Evolutionary conservation across 2,888 invertebrate genomes (phyloP), one percentile per base, ranked within the genome.

Genomic region (Achlya flavicornis): DNA sequence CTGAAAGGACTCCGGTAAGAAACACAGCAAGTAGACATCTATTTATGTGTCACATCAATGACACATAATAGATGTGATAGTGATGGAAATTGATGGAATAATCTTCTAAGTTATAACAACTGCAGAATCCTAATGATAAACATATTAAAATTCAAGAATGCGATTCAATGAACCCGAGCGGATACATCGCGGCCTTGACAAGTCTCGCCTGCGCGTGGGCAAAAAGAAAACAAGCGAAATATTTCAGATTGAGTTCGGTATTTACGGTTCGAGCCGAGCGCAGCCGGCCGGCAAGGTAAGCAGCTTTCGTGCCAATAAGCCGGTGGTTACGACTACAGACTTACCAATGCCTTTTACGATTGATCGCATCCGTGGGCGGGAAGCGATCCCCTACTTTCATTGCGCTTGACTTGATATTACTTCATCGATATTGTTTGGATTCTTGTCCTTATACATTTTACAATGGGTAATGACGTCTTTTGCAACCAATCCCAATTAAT

Each of bases 271-370:
- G 77, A 75, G 78, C 80, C 79, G 75, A 69, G 74, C 53, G n/a
- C 78, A 79, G 79, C 75, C 79, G 79, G 77, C 73, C 74, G 73
- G 78, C 77, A 92, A 92, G 93, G 92, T 77, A 89, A 91, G 87
- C 92, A 75, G 85, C 91, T 91, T 91, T 90, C 71, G 81, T 60
- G 41, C 41, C 72, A 72, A 70, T 79, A 81, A 86, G 84, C 81
- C 77, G 76, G 76, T 76, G 26, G 73, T 78, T 78, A 71, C 74
- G 68, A 75, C 68, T 74, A 58, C 64, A 61, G 67, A 64, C 64
- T 69, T 66, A 33, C 26, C 41, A 59, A 41, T 16, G 41, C 53
- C 61, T 58, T 65, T 63, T 35, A 59, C 16, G 63, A 62, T 58
- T 46, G 57, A 58, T 70, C 69, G 63, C 68, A 53, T 16, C 69